Evolutionary conservation across 2,888 invertebrate genomes (phyloP), one percentile per base, ranked within the genome.

Genomic region (Lamellibrachia satsuma): DNA sequence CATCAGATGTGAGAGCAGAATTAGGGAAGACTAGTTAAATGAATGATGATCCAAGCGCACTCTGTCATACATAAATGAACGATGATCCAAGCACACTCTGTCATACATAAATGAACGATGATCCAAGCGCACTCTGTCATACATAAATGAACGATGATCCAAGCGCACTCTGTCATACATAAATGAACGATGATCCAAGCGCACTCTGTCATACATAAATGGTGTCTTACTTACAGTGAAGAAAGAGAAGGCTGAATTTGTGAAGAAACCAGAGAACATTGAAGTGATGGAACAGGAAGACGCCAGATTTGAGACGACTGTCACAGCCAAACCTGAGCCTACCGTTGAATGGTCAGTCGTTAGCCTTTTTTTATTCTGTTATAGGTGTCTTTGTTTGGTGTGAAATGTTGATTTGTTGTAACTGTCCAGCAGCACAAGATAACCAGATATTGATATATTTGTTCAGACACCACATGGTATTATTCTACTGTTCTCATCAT

Each of bases 251-350:
- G 96, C 96, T 92, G 96, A 95, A 93, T 96, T 96, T 93, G 94
- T 96, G 92, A 95, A 95, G 93, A 96, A 96, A 93, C 94, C 96
- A 60, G 95, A 96, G 90, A 95, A 95, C 57, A 93, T 95, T 2
- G 96, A 96, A 92, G 95, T 95, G 27, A 93, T 95, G 92, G 96
- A 96, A 93, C 94, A 94, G 52, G 95, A 95, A 90, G 94, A 95
- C 22, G 94, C 95, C 91, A 94, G 93, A 27, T 94, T 99, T 93
- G 97, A 97, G 91, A 98, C 98, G 4, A 98, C 98, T 97, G 98
- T 99, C 7, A 98, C 97, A 7, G 99, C 98, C 92, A 98, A 98
- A 96, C 99, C 99, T 92, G 98, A 98, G 15, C 99, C 99, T 22
- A 98, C 98, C 96, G 98, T 99, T 52, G 97, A 97, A 92, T 99